Evolutionary conservation across 2,888 invertebrate genomes (phyloP).

Genomic region (Mimumesa dahlbomi): DNA sequence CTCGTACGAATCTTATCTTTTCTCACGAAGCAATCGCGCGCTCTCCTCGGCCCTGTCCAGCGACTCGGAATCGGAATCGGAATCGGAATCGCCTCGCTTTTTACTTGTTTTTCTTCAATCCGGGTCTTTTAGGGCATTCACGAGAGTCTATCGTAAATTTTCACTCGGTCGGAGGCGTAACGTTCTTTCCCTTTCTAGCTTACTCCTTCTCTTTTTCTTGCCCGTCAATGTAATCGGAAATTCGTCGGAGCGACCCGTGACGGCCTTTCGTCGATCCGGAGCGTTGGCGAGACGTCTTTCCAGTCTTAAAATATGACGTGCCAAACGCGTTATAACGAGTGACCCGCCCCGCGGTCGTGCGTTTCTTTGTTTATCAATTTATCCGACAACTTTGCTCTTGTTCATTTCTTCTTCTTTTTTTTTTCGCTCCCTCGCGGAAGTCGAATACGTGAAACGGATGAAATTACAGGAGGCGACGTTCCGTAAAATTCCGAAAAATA

Average conservation of each 20-base stretch:
- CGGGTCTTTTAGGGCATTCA: constrained; percentile 13
- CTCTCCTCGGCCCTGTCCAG: not conserved
- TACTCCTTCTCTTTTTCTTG: not conserved
- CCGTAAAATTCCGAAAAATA: too few relatives aligned
- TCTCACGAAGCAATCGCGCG: constrained; percentile 28
- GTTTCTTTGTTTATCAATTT: not conserved
- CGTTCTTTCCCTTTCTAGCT: not conserved
- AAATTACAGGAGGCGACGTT: not conserved
- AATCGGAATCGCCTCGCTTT: not conserved
- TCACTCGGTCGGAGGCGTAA: constrained; percentile 7
- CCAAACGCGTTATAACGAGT: constrained; percentile 74
- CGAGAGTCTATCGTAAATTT: constrained; percentile 39
- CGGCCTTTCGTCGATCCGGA: constrained; percentile 63
- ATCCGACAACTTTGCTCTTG: not conserved
- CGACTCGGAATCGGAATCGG: not conserved
- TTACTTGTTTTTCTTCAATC: constrained; percentile 12
- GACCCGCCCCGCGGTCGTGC: constrained; percentile 52
- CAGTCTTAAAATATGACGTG: constrained; percentile 39
- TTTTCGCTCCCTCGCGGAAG: not conserved
- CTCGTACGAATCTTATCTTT: constrained; percentile 30
- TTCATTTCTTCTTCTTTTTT: too few relatives aligned
- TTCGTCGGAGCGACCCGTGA: constrained; percentile 68
- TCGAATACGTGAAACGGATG: not conserved
- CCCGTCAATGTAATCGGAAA: constrained; percentile 51
- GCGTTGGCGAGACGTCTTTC: constrained; percentile 14